Percentiles rank a stretch among this genome's conserved stretches.
Conservation (phyloP, 2,888 invertebrate genomes). For the Drosophila limbata region DNA sequence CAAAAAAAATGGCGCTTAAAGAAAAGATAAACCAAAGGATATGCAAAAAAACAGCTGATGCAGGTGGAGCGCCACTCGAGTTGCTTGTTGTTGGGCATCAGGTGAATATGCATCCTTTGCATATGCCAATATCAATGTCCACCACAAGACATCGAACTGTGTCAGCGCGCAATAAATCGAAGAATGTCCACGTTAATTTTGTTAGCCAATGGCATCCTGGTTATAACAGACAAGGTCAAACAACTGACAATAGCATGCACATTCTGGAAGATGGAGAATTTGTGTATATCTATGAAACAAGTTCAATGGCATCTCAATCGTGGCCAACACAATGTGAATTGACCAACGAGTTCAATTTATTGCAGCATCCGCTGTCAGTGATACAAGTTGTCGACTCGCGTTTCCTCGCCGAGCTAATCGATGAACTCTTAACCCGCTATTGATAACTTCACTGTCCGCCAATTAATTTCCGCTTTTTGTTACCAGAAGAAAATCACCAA, state of each 20-base stretch:
- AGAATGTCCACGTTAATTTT: neutral
- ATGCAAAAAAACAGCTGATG: neutral
- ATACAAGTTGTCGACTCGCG: slow-evolving; percentile 20
- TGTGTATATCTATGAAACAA: slow-evolving; percentile 17
- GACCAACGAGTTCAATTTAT: neutral
- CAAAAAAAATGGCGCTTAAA: slow-evolving; percentile 6
- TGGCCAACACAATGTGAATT: neutral
- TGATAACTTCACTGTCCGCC: neutral
- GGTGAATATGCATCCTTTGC: slow-evolving; percentile 29
- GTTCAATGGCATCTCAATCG: neutral
- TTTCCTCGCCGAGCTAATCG: slow-evolving; percentile 28
- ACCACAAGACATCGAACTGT: neutral
- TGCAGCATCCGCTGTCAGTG: neutral
- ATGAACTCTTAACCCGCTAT: slow-evolving; percentile 9
- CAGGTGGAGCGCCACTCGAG: slow-evolving; percentile 4
- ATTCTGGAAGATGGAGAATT: slow-evolving; percentile 17
- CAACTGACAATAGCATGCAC: neutral
- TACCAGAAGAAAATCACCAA: no score
- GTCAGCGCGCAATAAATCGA: neutral
- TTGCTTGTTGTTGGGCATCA: slow-evolving; percentile 42
- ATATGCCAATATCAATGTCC: neutral
- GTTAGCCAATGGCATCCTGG: neutral
- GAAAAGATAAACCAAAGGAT: neutral
- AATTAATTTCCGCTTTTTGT: no score
- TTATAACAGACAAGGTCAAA: neutral